Percentiles rank a stretch among this genome's conserved stretches.
phyloP scores from a whole-genome alignment of 2,888 invertebrate genomes.

The Eupeodes latifasciatus region DNA sequence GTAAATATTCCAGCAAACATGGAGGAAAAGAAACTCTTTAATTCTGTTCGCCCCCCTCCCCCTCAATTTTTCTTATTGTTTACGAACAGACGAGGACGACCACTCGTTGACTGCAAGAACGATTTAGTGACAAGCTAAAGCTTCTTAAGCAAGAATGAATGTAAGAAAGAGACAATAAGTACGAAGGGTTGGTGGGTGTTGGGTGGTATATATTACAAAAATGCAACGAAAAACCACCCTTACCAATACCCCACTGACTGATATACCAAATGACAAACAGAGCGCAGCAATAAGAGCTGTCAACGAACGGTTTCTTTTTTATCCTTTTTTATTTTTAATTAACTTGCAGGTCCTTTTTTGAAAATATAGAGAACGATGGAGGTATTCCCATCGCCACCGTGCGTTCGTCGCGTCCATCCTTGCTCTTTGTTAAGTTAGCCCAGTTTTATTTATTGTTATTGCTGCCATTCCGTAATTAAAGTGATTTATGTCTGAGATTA shows the following conservation, averaged over 20 bases:
- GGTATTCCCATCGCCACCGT: too few species aligned
- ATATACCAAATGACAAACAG: slow-evolving; percentile 33
- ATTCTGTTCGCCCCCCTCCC: not conserved
- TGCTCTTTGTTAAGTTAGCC: not conserved
- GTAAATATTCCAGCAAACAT: slow-evolving; percentile 16
- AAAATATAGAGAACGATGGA: not conserved
- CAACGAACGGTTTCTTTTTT: slow-evolving; percentile 48
- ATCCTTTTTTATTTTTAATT: slow-evolving; percentile 47
- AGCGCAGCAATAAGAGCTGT: slow-evolving; percentile 56
- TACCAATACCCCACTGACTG: slow-evolving; percentile 9
- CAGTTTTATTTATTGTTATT: slow-evolving; percentile 53
- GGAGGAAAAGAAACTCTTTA: slow-evolving; percentile 3
- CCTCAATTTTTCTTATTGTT: not conserved
- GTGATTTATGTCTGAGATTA: slow-evolving; percentile 65
- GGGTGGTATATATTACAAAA: not conserved
- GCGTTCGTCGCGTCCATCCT: too few species aligned
- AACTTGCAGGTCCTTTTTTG: slow-evolving; percentile 49
- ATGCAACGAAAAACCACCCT: not conserved
- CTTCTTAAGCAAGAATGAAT: not conserved
- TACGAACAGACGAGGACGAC: not conserved
- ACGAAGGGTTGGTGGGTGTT: not conserved
- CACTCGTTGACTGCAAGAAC: slow-evolving; percentile 1
- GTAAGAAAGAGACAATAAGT: not conserved
- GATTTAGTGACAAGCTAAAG: slow-evolving; percentile 10
- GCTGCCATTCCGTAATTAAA: slow-evolving; percentile 65